Conservation (phyloP, 2,797 vertebrate genomes). For the Ambastaia sidthimunki region DNA sequence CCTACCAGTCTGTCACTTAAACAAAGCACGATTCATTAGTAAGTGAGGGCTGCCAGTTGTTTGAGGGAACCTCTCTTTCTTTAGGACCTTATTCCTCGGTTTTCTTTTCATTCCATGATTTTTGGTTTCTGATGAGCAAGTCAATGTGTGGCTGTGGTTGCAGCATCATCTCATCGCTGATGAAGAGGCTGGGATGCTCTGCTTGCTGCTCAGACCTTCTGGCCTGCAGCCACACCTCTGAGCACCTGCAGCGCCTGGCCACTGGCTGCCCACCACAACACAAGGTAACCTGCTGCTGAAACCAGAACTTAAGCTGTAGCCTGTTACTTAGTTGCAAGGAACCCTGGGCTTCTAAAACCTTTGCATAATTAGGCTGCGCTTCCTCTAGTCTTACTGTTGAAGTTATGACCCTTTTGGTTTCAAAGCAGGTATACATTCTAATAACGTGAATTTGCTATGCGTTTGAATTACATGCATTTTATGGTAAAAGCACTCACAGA, state of each 20-base stretch:
- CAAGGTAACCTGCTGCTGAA: constrained; percentile 85
- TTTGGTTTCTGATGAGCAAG: constrained; percentile 85
- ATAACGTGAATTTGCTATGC: too few relatives aligned
- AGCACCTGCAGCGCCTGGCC: constrained; percentile 94
- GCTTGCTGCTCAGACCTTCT: constrained; percentile 96
- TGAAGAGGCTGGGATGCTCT: constrained; percentile 97
- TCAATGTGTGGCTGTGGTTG: constrained; percentile 99
- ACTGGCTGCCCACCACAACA: constrained; percentile 86
- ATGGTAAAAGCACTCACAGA: constrained; percentile 9
- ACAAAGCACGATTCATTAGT: background rate
- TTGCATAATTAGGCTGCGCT: background rate
- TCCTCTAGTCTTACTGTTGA: background rate
- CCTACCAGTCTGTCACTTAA: background rate
- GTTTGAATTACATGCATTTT: background rate
- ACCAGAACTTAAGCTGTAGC: background rate
- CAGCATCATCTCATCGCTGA: constrained; percentile 97
- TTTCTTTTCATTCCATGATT: constrained; percentile 31
- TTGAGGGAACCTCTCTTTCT: background rate
- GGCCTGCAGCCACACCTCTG: constrained; percentile 91
- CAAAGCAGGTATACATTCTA: background rate
- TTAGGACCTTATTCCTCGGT: constrained; percentile 8
- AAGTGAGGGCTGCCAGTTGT: background rate
- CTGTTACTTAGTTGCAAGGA: background rate
- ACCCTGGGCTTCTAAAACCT: background rate
- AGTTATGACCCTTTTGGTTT: background rate